A percentile compares a stretch with the other conserved stretches of the same genome.
Conservation (phyloP, 1,140 invertebrate species). For the Drosophila miranda region DNA sequence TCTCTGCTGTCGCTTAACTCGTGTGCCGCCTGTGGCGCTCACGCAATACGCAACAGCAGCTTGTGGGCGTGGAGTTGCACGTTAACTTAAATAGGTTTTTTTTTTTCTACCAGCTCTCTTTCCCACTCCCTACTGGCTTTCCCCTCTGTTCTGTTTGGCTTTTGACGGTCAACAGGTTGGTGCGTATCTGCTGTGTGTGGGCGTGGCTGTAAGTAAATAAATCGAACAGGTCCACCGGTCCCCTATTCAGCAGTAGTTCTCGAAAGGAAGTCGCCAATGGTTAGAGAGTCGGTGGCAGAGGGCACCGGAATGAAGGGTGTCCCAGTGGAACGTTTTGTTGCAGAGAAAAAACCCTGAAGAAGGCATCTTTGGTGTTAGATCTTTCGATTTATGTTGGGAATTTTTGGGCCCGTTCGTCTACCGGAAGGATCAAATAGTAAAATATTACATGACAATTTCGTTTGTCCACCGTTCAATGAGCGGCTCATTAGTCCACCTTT, state of each 20-base stretch:
- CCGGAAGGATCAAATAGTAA: no score
- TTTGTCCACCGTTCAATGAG: no score
- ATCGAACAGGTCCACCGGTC: not conserved
- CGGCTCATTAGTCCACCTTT: no score
- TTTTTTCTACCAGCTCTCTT: not conserved
- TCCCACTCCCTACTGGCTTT: no score
- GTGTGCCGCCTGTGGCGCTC: constrained; percentile 16
- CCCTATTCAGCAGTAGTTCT: not conserved
- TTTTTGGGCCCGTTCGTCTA: no score
- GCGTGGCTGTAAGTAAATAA: constrained; percentile 19
- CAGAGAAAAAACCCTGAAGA: no score
- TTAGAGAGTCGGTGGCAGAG: no score
- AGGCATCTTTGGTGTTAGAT: no score
- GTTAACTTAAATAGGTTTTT: constrained; percentile 36
- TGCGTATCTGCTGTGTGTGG: constrained; percentile 33
- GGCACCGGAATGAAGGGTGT: no score
- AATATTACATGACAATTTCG: no score
- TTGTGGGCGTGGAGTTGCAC: constrained; percentile 33
- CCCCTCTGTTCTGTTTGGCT: not conserved
- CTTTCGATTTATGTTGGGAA: no score
- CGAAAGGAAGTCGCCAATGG: not conserved
- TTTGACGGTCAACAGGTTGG: constrained; percentile 32
- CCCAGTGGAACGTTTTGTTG: no score
- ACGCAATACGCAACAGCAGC: constrained; percentile 20
- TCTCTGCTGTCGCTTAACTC: constrained; percentile 18